A percentile compares a stretch with the other conserved stretches of the same genome.
phyloP scores from a whole-genome alignment of 2,888 invertebrate species.

The Invenusta paracnida region DNA sequence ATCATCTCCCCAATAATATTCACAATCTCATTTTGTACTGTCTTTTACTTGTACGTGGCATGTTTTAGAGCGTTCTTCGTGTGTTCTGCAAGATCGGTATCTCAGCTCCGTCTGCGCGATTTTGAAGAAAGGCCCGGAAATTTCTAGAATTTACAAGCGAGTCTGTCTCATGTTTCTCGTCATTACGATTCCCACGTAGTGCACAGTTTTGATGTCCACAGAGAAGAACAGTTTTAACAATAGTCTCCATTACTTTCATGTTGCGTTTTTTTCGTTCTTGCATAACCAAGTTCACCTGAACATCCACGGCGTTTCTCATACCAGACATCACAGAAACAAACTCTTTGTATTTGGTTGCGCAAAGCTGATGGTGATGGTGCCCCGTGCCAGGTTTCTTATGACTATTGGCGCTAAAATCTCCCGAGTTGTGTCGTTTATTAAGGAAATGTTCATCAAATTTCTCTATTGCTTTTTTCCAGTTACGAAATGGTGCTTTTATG shows the following conservation, averaged over 20 bases:
- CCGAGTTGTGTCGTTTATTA: neutral
- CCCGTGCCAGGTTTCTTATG: neutral
- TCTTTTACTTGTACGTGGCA: neutral
- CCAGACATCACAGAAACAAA: neutral
- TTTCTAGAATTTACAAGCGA: neutral
- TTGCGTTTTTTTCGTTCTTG: neutral
- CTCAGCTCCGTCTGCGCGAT: neutral
- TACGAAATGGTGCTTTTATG: neutral
- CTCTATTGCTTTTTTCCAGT: neutral
- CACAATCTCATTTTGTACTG: neutral
- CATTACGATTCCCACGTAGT: neutral
- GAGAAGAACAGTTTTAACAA: neutral
- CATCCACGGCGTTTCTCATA: neutral
- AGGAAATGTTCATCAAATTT: neutral
- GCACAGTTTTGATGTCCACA: neutral
- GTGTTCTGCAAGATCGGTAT: neutral
- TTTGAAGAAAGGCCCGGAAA: neutral
- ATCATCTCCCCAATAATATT: neutral
- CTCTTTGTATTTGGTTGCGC: neutral
- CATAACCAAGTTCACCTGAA: neutral
- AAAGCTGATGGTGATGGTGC: neutral
- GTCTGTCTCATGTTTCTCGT: neutral
- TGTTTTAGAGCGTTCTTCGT: neutral
- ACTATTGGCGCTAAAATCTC: neutral
- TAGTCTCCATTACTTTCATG: neutral